Evolutionary conservation across 1,140 invertebrate species (phyloP).

Genomic region (Euura saliciscinereae): DNA sequence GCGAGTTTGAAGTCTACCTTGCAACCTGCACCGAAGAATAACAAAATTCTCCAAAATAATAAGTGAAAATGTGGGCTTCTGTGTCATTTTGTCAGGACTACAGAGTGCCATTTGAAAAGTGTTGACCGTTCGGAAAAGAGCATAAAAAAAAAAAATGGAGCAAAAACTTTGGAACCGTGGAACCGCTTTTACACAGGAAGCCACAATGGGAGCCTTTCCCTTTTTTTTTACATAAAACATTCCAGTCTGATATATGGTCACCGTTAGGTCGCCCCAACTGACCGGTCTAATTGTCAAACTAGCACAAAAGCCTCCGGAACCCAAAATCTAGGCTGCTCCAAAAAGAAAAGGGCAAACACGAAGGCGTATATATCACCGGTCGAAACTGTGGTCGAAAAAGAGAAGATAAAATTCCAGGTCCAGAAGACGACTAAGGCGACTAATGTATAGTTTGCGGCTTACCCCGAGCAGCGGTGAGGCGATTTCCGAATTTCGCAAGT

Average conservation of each 20-base stretch:
- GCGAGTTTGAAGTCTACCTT: too few species aligned
- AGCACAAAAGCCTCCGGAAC: background rate
- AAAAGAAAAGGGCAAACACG: background rate
- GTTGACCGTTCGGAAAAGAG: background rate
- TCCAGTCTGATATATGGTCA: background rate
- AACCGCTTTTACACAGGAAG: background rate
- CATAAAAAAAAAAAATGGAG: constrained; percentile 36
- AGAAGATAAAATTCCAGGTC: background rate
- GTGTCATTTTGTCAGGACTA: too few species aligned
- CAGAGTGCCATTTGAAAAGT: constrained; percentile 15
- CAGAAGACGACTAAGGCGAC: background rate
- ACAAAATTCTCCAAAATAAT: background rate
- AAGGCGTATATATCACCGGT: background rate
- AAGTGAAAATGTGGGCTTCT: background rate
- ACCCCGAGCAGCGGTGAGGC: constrained; percentile 23
- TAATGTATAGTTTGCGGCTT: constrained; percentile 16
- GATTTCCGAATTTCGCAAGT: background rate
- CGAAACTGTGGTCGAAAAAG: background rate
- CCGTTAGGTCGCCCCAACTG: background rate
- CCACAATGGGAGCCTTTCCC: background rate
- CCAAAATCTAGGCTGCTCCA: background rate
- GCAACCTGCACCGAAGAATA: background rate
- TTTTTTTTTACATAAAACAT: background rate
- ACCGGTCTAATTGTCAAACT: constrained; percentile 5
- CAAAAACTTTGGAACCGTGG: constrained; percentile 30